These are phyloP conservation scores for Adoxophyes honmai DNA, from an alignment of 1,140 invertebrate genomes.

Conservation along the genomic window DNA sequence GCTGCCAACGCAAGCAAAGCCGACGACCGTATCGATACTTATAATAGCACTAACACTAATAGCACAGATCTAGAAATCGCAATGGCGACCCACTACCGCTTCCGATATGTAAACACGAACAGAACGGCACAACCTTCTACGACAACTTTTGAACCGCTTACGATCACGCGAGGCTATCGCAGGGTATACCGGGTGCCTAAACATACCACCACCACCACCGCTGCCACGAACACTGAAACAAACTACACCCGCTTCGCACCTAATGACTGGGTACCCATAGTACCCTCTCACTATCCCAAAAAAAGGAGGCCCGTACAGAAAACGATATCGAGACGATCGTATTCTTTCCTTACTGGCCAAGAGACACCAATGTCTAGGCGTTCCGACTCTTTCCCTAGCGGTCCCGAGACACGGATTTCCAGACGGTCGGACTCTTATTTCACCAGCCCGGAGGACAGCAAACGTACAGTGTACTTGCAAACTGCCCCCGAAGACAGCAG, in stretches of 20 bases:
- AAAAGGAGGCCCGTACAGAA: slow-evolving; percentile 23
- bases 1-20: slow-evolving; percentile 16
- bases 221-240: slow-evolving; percentile 9
- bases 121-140: slow-evolving; percentile 23
- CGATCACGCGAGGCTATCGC: slow-evolving; percentile 40
- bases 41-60: slow-evolving; percentile 33
- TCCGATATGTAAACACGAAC: slow-evolving; percentile 16
- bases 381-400: too few species aligned
- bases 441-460: not conserved
- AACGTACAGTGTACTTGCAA: too few species aligned
- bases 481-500: not conserved
- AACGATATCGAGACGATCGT: slow-evolving; percentile 46
- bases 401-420: slow-evolving; percentile 35
- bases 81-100: slow-evolving; percentile 29
- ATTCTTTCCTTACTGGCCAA: slow-evolving; percentile 8
- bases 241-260: slow-evolving; percentile 33
- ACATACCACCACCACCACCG: slow-evolving; percentile 37
- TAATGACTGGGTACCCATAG: slow-evolving; percentile 62
- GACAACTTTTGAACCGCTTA: slow-evolving; percentile 18
- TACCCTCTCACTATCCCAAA: slow-evolving; percentile 48
- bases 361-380: not conserved
- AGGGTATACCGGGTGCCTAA: slow-evolving; percentile 48
- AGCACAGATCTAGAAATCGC: slow-evolving; percentile 30
- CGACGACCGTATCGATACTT: slow-evolving; percentile 20
- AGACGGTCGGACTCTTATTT: slow-evolving; percentile 40